Evolutionary conservation across 2,888 invertebrate genomes (phyloP).

Genomic region (Hypomecis punctinalis): DNA sequence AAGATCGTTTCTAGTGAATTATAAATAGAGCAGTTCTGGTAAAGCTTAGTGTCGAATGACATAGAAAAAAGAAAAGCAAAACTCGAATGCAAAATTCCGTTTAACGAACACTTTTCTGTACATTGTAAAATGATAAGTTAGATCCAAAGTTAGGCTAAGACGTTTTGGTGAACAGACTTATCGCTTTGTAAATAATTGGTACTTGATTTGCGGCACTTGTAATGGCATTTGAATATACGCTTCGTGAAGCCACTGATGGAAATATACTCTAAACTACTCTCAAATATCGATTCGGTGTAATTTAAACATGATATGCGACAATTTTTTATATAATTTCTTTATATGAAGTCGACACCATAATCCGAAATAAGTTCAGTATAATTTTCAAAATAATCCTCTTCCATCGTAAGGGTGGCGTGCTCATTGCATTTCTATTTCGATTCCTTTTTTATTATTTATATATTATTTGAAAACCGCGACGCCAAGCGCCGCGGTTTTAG

Average conservation of each 20-base stretch:
- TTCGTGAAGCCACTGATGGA: conserved; percentile 58
- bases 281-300: conserved; percentile 28
- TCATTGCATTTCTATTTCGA: conserved; percentile 76
- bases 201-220: conserved; percentile 69
- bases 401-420: conserved; percentile 57
- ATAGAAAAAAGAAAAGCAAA: not conserved
- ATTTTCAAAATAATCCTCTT: conserved; percentile 29
- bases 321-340: not conserved
- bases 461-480: conserved; percentile 62
- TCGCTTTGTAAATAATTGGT: conserved; percentile 71
- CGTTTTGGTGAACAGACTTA: conserved; percentile 33
- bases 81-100: conserved; percentile 7
- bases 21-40: conserved; percentile 3
- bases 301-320: conserved; percentile 17
- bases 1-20: not conserved
- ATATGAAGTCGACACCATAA: conserved; percentile 3
- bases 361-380: conserved; percentile 20
- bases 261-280: conserved; percentile 36
- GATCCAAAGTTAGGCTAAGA: conserved; percentile 45
- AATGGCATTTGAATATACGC: conserved; percentile 65
- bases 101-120: conserved; percentile 24
- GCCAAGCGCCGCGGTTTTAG: conserved; percentile 78
- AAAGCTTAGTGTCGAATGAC: not conserved
- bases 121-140: conserved; percentile 30
- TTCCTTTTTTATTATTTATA: conserved; percentile 69